These are phyloP conservation scores for Conus betulinus DNA, from an alignment of 1,140 invertebrate species.

Conservation along the genomic window DNA sequence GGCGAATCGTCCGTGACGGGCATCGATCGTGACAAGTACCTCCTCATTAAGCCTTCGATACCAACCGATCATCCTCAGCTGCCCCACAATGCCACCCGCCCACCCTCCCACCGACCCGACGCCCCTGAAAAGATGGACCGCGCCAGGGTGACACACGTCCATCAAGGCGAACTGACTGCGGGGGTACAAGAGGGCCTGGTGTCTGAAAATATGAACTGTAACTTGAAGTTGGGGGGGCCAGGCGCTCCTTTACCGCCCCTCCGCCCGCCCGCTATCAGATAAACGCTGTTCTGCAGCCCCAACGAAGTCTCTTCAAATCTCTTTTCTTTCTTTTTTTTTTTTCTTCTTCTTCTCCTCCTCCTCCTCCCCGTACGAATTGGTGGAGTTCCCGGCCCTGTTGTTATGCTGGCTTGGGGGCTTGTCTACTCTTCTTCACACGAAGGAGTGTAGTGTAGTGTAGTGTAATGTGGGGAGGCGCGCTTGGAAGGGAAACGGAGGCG, in stretches of 20 bases:
- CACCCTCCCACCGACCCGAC: constrained; percentile 15
- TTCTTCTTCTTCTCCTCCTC: background rate
- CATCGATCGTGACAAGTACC: background rate
- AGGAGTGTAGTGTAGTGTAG: too few species aligned
- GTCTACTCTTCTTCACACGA: too few species aligned
- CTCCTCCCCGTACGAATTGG: background rate
- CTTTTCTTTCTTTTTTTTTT: background rate
- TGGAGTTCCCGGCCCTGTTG: too few species aligned
- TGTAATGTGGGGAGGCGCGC: too few species aligned
- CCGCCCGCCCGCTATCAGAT: constrained; percentile 39
- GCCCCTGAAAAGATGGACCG: constrained; percentile 62
- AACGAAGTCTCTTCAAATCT: constrained; percentile 17
- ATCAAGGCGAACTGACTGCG: constrained; percentile 71
- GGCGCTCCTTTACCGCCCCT: constrained; percentile 41
- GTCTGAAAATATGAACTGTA: constrained; percentile 66
- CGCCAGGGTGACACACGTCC: constrained; percentile 73
- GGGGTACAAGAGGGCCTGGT: constrained; percentile 60
- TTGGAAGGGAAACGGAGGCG: too few species aligned
- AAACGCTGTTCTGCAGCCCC: constrained; percentile 34
- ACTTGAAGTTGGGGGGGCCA: constrained; percentile 61
- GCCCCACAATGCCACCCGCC: background rate
- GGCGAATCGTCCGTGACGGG: background rate
- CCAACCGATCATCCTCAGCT: background rate
- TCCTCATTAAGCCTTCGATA: background rate
- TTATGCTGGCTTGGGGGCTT: too few species aligned